phyloP scores from a whole-genome alignment of 92 coral and sea anemone genomes.

The Porites rus region DNA sequence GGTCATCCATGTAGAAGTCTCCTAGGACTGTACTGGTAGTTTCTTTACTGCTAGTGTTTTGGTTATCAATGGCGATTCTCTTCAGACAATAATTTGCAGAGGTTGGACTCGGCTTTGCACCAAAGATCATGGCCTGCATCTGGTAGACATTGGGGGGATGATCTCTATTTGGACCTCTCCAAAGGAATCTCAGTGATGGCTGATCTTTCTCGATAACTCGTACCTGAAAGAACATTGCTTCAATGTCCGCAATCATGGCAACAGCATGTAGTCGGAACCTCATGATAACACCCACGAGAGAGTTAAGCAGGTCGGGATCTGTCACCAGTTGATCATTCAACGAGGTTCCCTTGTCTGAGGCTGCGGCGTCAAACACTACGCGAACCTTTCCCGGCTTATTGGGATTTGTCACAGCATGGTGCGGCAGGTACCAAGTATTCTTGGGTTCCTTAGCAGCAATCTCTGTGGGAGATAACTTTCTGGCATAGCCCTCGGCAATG shows the following conservation, averaged over 20 bases:
- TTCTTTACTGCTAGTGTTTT: conserved; percentile 7
- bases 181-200: conserved; percentile 67
- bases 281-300: conserved; percentile 54
- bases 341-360: conserved; percentile 55
- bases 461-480: too few relatives aligned
- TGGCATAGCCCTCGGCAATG: too few relatives aligned
- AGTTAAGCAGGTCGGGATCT: conserved; percentile 68
- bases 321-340: conserved; percentile 58
- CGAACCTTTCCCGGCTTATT: conserved; percentile 57
- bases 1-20: conserved; percentile 70
- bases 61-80: conserved; percentile 43
- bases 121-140: too few relatives aligned
- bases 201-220: conserved; percentile 68
- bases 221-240: conserved; percentile 65
- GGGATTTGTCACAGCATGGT: conserved; percentile 50
- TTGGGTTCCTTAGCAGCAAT: conserved; percentile 24
- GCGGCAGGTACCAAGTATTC: conserved; percentile 59
- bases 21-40: conserved; percentile 43
- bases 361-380: conserved; percentile 56
- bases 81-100: conserved; percentile 55
- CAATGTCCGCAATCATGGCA: conserved; percentile 62
- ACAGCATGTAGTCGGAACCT: conserved; percentile 53
- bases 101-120: conserved; percentile 49
- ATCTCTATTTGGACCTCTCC: conserved; percentile 63
- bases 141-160: not conserved